These are phyloP conservation scores for Ischnura elegans DNA, from an alignment of 2,888 invertebrate species.

Conservation along the genomic window DNA sequence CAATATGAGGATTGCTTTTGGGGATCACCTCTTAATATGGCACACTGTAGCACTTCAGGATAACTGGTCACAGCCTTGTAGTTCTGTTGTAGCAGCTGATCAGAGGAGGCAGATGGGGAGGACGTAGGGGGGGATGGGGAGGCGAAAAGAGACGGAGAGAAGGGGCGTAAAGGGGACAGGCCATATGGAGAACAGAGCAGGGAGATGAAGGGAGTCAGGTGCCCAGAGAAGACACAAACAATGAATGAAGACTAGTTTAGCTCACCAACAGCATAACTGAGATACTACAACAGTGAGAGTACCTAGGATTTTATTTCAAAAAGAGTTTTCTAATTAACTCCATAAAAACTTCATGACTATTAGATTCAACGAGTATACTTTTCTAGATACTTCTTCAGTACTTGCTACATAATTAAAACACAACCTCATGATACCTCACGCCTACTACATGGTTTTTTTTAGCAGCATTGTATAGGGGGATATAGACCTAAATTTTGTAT, in stretches of 20 bases:
- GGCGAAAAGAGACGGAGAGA: background rate
- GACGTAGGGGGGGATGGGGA: slow-evolving; percentile 54
- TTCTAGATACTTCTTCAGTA: background rate
- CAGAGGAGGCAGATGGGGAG: slow-evolving; percentile 71
- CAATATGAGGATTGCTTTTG: slow-evolving; percentile 56
- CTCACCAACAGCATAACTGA: slow-evolving; percentile 41
- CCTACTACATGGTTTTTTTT: no score
- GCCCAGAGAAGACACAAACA: slow-evolving; percentile 53
- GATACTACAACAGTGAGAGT: background rate
- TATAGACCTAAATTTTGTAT: no score
- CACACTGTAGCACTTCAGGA: slow-evolving; percentile 68
- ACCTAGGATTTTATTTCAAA: background rate
- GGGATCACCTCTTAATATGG: slow-evolving; percentile 54
- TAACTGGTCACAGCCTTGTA: slow-evolving; percentile 83
- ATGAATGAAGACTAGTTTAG: slow-evolving; percentile 44
- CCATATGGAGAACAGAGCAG: background rate
- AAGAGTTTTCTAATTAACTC: background rate
- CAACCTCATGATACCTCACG: slow-evolving; percentile 12
- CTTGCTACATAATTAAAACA: background rate
- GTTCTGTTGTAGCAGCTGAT: slow-evolving; percentile 91
- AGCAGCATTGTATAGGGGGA: no score
- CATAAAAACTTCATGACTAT: background rate
- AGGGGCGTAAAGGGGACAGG: background rate
- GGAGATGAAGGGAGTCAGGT: slow-evolving; percentile 24
- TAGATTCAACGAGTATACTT: background rate